phyloP scores from a whole-genome alignment of 30 jellyfish, hydroid and myxozoan genomes.

The Aurelia aurita region DNA sequence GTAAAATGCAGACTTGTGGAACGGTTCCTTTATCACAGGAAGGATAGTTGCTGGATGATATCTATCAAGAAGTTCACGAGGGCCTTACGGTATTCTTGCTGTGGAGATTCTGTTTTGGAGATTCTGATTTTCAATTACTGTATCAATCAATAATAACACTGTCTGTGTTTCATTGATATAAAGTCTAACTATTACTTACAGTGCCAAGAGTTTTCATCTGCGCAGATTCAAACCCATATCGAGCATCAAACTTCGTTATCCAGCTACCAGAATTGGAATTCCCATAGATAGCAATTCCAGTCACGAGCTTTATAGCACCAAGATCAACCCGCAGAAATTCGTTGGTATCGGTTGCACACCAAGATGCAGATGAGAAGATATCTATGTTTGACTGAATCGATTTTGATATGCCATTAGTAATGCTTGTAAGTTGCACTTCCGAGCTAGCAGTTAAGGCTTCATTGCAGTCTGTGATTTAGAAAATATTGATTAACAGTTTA shows the following conservation, averaged over 20 bases:
- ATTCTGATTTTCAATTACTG: too few relatives aligned
- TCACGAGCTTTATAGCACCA: slow-evolving; percentile 12
- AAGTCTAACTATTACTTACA: background rate
- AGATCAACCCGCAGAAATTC: slow-evolving; percentile 34
- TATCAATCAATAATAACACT: too few relatives aligned
- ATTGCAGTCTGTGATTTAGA: background rate
- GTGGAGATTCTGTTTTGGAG: too few relatives aligned
- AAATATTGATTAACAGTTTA: background rate
- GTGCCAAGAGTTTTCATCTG: slow-evolving; percentile 7
- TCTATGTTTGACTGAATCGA: background rate
- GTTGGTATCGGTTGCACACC: slow-evolving; percentile 8
- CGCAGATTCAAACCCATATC: background rate
- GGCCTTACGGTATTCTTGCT: background rate
- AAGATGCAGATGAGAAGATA: slow-evolving; percentile 2
- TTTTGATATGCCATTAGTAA: background rate
- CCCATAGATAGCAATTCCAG: slow-evolving; percentile 33
- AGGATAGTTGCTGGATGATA: too few relatives aligned
- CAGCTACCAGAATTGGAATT: slow-evolving; percentile 21
- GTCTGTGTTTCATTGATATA: background rate
- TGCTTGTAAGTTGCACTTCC: background rate
- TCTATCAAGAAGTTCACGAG: too few relatives aligned
- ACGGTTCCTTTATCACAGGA: too few relatives aligned
- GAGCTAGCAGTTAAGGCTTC: background rate
- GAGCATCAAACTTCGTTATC: slow-evolving; percentile 30
- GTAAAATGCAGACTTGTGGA: too few relatives aligned